Evolutionary conservation across 2,888 invertebrate species (phyloP).

Genomic region (Ectemnius cavifrons): DNA sequence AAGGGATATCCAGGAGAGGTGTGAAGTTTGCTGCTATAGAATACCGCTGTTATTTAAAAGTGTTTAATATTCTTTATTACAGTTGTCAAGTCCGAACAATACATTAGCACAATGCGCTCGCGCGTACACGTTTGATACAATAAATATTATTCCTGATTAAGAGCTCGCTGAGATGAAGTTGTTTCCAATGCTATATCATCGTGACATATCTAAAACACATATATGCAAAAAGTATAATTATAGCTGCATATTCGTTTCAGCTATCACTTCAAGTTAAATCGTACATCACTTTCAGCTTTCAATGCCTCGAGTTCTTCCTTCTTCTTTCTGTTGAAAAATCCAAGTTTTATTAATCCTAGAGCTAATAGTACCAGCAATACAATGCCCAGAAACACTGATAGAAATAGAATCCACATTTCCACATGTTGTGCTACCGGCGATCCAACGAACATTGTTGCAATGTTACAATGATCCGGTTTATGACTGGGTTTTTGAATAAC

Average conservation of each 20-base stretch:
- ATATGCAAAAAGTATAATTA: constrained; percentile 1
- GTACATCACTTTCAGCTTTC: constrained; percentile 67
- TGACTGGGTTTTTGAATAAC: constrained; percentile 62
- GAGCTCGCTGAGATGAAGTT: constrained; percentile 48
- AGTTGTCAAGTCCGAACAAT: too few species aligned
- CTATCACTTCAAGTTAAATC: constrained; percentile 25
- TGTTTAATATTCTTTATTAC: too few species aligned
- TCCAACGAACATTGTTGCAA: constrained; percentile 75
- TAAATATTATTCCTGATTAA: constrained; percentile 39
- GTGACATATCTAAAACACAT: constrained; percentile 29
- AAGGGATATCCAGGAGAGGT: too few species aligned
- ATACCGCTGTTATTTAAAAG: too few species aligned
- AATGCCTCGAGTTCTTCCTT: constrained; percentile 66
- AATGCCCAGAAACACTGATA: constrained; percentile 70
- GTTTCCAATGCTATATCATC: constrained; percentile 42
- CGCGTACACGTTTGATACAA: not conserved
- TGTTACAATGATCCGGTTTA: constrained; percentile 63
- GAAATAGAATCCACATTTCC: constrained; percentile 67
- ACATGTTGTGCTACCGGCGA: constrained; percentile 62
- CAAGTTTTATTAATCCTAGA: constrained; percentile 66
- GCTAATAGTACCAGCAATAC: constrained; percentile 64
- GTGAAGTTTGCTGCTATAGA: too few species aligned
- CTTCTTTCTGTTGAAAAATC: constrained; percentile 71
- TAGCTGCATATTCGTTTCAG: not conserved
- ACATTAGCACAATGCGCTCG: too few species aligned